These are phyloP conservation scores for Lineus longissimus DNA, from an alignment of 1,140 invertebrate species.

Conservation along the genomic window DNA sequence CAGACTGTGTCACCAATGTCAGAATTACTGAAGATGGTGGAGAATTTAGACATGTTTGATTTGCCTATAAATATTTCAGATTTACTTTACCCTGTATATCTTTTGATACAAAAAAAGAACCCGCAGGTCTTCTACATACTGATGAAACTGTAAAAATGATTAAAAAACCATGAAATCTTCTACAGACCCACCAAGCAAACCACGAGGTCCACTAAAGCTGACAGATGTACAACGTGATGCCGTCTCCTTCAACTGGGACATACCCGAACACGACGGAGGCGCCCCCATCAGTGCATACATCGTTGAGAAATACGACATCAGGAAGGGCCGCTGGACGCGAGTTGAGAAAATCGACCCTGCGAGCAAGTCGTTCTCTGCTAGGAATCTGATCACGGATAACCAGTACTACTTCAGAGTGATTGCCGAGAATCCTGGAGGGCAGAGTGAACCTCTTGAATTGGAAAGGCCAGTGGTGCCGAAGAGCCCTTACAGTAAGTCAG, in stretches of 20 bases:
- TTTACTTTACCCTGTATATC: too few species aligned
- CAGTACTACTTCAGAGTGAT: slow-evolving; percentile 93
- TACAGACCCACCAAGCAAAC: slow-evolving; percentile 77
- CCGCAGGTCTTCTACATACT: too few species aligned
- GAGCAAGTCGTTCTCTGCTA: slow-evolving; percentile 59
- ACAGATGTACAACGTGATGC: slow-evolving; percentile 89
- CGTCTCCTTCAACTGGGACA: slow-evolving; percentile 85
- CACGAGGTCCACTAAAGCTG: slow-evolving; percentile 88
- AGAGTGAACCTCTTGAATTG: slow-evolving; percentile 69
- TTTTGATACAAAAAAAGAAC: too few species aligned
- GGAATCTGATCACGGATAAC: slow-evolving; percentile 69
- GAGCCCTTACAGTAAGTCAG: slow-evolving; percentile 35
- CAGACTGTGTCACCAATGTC: too few species aligned
- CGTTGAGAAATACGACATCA: slow-evolving; percentile 86
- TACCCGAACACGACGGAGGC: slow-evolving; percentile 90
- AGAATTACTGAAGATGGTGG: too few species aligned
- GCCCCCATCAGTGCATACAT: slow-evolving; percentile 90
- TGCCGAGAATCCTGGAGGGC: slow-evolving; percentile 83
- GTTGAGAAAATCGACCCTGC: slow-evolving; percentile 63
- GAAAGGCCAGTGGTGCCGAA: slow-evolving; percentile 65
- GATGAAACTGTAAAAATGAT: too few species aligned
- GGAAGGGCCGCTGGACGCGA: slow-evolving; percentile 66
- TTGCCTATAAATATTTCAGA: too few species aligned
- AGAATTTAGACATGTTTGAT: too few species aligned
- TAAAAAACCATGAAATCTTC: too few species aligned